These are phyloP conservation scores for Cordilura impudica DNA, from an alignment of 2,888 invertebrate genomes.

Conservation along the genomic window DNA sequence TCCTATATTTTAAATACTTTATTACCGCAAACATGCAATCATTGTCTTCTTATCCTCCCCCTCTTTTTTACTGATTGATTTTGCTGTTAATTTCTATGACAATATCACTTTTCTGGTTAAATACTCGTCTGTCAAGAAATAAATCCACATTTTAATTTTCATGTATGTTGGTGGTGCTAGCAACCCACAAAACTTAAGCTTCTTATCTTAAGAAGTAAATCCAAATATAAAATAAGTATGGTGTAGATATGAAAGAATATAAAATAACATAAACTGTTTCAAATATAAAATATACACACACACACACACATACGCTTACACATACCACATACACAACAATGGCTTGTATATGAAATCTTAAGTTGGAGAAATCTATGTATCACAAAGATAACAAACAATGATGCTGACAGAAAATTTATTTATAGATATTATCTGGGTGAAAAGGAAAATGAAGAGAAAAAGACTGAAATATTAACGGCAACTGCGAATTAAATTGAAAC, in stretches of 20 bases:
- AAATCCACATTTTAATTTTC: neutral
- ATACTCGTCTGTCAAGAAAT: neutral
- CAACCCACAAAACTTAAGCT: neutral
- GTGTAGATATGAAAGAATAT: neutral
- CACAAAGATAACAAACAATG: neutral
- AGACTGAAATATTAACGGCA: neutral
- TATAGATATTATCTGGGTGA: conserved; percentile 3
- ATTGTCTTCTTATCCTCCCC: no score
- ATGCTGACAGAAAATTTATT: neutral
- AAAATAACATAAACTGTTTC: conserved; percentile 25
- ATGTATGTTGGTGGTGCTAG: neutral
- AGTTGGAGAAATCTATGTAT: no score
- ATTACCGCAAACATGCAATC: no score
- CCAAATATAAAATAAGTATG: neutral
- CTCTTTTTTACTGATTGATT: no score
- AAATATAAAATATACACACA: conserved; percentile 12
- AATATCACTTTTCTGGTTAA: neutral
- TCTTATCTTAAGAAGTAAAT: conserved; percentile 7
- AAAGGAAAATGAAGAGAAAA: neutral
- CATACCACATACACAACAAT: neutral
- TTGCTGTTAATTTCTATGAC: conserved; percentile 19
- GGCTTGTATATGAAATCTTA: neutral
- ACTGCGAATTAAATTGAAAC: no score
- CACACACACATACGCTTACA: no score
- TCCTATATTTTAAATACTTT: no score